phyloP scores from a whole-genome alignment of 2,888 invertebrate species.

The Drosophila diplacantha region DNA sequence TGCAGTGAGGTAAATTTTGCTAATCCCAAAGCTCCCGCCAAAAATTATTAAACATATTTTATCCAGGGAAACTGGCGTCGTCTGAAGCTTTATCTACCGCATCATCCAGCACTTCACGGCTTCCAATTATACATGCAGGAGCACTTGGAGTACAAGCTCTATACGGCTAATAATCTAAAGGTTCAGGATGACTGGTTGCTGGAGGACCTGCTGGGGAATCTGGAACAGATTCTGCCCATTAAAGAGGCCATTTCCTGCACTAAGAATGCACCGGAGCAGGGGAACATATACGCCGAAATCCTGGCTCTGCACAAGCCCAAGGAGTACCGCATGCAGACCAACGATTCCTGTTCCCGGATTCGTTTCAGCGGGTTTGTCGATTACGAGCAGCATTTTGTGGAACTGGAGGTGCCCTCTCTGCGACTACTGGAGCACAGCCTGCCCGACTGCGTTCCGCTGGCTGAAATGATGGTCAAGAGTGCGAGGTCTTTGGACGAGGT shows the following conservation, averaged over 20 bases:
- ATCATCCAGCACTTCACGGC: constrained; percentile 57
- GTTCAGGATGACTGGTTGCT: constrained; percentile 55
- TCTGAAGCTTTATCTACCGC: constrained; percentile 61
- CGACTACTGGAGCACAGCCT: constrained; percentile 69
- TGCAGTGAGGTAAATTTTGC: constrained; percentile 11
- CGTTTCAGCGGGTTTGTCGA: constrained; percentile 68
- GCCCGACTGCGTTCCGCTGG: constrained; percentile 65
- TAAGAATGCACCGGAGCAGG: not conserved
- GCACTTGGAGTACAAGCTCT: constrained; percentile 45
- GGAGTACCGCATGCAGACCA: constrained; percentile 60
- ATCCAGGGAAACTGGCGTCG: constrained; percentile 46
- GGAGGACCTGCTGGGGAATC: constrained; percentile 54
- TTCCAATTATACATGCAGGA: constrained; percentile 54
- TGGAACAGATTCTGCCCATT: constrained; percentile 41
- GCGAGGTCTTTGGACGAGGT: constrained; percentile 26
- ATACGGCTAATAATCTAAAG: constrained; percentile 30
- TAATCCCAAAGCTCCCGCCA: constrained; percentile 1
- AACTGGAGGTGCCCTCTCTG: constrained; percentile 61
- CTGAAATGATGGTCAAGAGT: constrained; percentile 51
- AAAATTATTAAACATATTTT: not conserved
- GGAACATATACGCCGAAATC: constrained; percentile 67
- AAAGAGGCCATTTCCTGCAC: not conserved
- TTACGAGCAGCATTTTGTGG: constrained; percentile 68
- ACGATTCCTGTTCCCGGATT: constrained; percentile 54
- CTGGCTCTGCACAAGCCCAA: constrained; percentile 54